Conservation (phyloP, 2,888 invertebrate genomes). For the Acleris holmiana region DNA sequence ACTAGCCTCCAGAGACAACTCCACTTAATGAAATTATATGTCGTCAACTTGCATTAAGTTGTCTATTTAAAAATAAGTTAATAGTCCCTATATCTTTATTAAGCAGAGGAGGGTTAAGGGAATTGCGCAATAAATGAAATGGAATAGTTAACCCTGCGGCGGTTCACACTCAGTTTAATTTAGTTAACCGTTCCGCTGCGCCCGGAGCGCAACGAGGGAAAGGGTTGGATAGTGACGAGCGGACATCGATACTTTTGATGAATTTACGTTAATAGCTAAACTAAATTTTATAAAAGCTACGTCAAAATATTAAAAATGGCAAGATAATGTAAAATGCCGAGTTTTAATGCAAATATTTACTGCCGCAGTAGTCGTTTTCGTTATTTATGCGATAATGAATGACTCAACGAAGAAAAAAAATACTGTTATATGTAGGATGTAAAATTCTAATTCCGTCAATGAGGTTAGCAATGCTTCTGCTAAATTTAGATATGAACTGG, state of each 20-base stretch:
- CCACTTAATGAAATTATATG: not conserved
- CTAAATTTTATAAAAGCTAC: too few species aligned
- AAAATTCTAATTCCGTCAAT: too few species aligned
- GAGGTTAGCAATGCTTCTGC: too few species aligned
- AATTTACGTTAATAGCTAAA: not conserved
- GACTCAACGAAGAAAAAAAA: too few species aligned
- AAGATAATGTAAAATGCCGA: too few species aligned
- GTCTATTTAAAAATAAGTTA: slow-evolving; percentile 68
- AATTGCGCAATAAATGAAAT: slow-evolving; percentile 82
- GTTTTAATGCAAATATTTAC: too few species aligned
- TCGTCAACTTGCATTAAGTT: slow-evolving; percentile 27
- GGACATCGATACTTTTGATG: slow-evolving; percentile 19
- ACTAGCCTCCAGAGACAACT: too few species aligned
- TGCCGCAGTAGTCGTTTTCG: too few species aligned
- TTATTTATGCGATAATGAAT: too few species aligned
- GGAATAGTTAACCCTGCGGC: slow-evolving; percentile 83
- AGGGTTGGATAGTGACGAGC: slow-evolving; percentile 72
- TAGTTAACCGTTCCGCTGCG: slow-evolving; percentile 82
- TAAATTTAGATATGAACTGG: too few species aligned
- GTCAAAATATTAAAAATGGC: too few species aligned
- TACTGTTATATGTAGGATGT: too few species aligned
- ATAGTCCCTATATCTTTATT: slow-evolving; percentile 81
- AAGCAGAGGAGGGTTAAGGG: slow-evolving; percentile 75
- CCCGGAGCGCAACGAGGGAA: slow-evolving; percentile 67
- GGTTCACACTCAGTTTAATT: slow-evolving; percentile 84